A percentile compares a stretch with the other conserved stretches of the same genome.
phyloP scores from a whole-genome alignment of 2,113 vertebrate species.

The Protobothrops mucrosquamatus region DNA sequence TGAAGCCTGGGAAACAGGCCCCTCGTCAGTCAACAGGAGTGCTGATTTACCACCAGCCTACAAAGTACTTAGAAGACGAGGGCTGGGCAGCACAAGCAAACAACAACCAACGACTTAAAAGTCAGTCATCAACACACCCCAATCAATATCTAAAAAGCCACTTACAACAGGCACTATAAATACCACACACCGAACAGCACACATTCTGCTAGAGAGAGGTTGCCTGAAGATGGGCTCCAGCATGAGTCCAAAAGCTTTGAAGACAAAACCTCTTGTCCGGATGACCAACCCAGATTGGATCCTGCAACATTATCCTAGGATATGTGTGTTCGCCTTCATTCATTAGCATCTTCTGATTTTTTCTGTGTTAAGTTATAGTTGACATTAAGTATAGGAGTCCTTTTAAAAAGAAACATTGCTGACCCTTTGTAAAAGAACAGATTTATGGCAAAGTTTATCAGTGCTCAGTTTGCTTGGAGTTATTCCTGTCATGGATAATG shows the following conservation, averaged over 20 bases:
- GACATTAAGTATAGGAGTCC: background rate
- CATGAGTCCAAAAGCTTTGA: background rate
- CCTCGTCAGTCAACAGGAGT: too few species aligned
- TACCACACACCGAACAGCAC: too few species aligned
- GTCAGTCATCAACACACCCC: too few species aligned
- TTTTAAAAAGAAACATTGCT: background rate
- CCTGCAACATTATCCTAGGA: background rate
- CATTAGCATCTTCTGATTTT: background rate
- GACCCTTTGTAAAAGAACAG: background rate
- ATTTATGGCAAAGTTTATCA: slow-evolving; percentile 2
- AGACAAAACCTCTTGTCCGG: background rate
- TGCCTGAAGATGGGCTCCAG: too few species aligned
- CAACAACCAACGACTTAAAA: too few species aligned
- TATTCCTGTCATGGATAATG: slow-evolving; percentile 18
- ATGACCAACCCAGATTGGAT: background rate
- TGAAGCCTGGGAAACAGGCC: too few species aligned
- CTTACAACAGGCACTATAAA: too few species aligned
- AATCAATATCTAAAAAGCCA: too few species aligned
- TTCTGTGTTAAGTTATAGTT: background rate
- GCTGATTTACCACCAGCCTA: too few species aligned
- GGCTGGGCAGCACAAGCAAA: too few species aligned
- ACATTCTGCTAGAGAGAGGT: too few species aligned
- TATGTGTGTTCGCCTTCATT: background rate
- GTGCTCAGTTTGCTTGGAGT: background rate
- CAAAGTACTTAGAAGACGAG: too few species aligned